Evolutionary conservation across 2,888 invertebrate species (phyloP).

Genomic region (Gari tellinella): DNA sequence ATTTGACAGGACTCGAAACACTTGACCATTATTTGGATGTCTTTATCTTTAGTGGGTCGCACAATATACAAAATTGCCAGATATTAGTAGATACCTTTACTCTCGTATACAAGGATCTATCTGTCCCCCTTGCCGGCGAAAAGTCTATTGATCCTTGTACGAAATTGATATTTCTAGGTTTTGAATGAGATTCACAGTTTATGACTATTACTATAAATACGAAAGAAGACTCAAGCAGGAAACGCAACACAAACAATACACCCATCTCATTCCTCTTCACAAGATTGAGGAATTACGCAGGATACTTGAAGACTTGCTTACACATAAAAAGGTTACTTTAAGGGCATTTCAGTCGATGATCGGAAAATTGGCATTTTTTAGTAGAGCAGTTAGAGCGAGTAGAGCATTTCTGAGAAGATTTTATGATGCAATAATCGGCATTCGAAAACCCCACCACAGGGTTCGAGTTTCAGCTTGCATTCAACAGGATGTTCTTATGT

Average conservation of each 20-base stretch:
- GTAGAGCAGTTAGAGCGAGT: slow-evolving; percentile 20
- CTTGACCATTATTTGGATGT: slow-evolving; percentile 32
- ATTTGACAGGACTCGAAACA: too few species aligned
- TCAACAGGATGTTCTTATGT: slow-evolving; percentile 19
- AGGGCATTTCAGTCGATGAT: slow-evolving; percentile 23
- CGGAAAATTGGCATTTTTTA: slow-evolving; percentile 27
- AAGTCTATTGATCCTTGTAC: slow-evolving; percentile 19
- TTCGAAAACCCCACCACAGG: slow-evolving; percentile 14
- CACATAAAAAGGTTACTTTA: slow-evolving; percentile 14
- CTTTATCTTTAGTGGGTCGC: slow-evolving; percentile 15
- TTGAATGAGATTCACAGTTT: slow-evolving; percentile 14
- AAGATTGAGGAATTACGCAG: slow-evolving; percentile 1
- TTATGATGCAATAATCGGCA: slow-evolving; percentile 19
- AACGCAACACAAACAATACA: too few species aligned
- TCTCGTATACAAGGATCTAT: slow-evolving; percentile 17
- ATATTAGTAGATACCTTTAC: slow-evolving; percentile 21
- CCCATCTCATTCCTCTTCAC: slow-evolving; percentile 23
- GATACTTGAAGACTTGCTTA: too few species aligned
- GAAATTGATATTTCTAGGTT: slow-evolving; percentile 18
- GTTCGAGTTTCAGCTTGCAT: slow-evolving; percentile 14
- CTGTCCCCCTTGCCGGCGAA: slow-evolving; percentile 22
- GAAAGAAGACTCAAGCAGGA: too few species aligned
- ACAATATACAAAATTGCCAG: slow-evolving; percentile 10
- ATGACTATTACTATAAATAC: slow-evolving; percentile 7
- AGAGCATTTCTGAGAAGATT: slow-evolving; percentile 28